Percentiles rank a stretch among this genome's conserved stretches.
phyloP scores from a whole-genome alignment of 1,140 invertebrate genomes.

The Trialeurodes vaporariorum region DNA sequence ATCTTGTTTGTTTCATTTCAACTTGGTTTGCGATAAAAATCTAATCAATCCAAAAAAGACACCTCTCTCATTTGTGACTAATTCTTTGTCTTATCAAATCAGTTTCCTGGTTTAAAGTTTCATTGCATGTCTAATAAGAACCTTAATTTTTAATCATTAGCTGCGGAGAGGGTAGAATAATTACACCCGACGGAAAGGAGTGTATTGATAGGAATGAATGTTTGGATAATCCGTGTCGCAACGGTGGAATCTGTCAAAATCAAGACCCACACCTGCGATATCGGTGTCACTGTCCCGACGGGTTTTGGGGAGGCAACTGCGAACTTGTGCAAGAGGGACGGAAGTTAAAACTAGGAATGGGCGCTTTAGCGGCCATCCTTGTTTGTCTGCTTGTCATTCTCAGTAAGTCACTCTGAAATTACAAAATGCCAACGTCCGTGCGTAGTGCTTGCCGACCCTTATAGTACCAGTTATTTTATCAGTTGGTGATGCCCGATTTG shows the following conservation, averaged over 20 bases:
- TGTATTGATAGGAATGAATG: slow-evolving; percentile 92
- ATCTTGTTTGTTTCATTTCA: too few relatives aligned
- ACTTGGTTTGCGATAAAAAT: too few relatives aligned
- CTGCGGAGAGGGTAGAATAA: slow-evolving; percentile 80
- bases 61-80: not conserved
- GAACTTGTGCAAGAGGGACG: slow-evolving; percentile 84
- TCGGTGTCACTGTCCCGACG: slow-evolving; percentile 73
- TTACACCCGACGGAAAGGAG: slow-evolving; percentile 75
- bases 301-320: slow-evolving; percentile 89
- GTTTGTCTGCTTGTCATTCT: slow-evolving; percentile 89
- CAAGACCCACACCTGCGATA: slow-evolving; percentile 71
- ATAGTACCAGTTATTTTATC: too few relatives aligned
- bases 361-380: slow-evolving; percentile 81
- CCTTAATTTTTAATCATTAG: slow-evolving; percentile 37
- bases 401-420: too few relatives aligned
- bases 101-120: not conserved
- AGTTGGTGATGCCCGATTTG: too few relatives aligned
- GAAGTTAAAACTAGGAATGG: slow-evolving; percentile 85
- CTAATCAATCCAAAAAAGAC: too few relatives aligned
- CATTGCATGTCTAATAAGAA: slow-evolving; percentile 13
- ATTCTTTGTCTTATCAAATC: not conserved
- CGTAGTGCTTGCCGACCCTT: too few relatives aligned
- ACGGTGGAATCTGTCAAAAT: slow-evolving; percentile 80
- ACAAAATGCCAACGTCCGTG: too few relatives aligned
- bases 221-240: slow-evolving; percentile 79